Conservation (phyloP, 2,113 vertebrate species). For the Halichoerus grypus region DNA sequence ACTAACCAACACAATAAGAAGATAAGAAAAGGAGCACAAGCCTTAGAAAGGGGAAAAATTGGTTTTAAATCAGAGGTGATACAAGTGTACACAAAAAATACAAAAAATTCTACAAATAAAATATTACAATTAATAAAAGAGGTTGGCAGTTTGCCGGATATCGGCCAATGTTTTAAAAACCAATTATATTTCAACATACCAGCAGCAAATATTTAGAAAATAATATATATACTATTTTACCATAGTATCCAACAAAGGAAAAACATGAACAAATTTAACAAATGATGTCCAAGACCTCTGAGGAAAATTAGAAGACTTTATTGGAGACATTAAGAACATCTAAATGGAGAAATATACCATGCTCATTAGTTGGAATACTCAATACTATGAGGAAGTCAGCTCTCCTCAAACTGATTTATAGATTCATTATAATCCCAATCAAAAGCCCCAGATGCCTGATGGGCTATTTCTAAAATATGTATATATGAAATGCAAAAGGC, state of each 20-base stretch:
- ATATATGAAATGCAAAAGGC: neutral
- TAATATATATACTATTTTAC: neutral
- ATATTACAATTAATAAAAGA: neutral
- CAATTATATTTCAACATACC: neutral
- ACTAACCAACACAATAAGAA: neutral
- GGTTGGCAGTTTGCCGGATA: neutral
- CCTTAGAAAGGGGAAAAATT: neutral
- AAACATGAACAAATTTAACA: neutral
- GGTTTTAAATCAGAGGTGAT: neutral
- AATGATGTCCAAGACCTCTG: neutral
- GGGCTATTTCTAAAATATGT: neutral
- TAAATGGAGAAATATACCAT: neutral
- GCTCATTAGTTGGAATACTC: neutral
- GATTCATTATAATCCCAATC: neutral
- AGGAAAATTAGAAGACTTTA: neutral
- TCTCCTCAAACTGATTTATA: neutral
- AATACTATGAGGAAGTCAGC: neutral
- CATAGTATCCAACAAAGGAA: neutral
- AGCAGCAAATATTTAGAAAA: neutral
- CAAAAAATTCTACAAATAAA: neutral
- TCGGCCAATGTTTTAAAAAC: slow-evolving; percentile 2
- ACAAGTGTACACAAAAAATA: neutral
- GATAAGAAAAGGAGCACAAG: neutral
- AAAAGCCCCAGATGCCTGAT: neutral
- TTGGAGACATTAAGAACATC: slow-evolving; percentile 10